phyloP scores from a whole-genome alignment of 2,888 invertebrate species.

The Thyatira batis region DNA sequence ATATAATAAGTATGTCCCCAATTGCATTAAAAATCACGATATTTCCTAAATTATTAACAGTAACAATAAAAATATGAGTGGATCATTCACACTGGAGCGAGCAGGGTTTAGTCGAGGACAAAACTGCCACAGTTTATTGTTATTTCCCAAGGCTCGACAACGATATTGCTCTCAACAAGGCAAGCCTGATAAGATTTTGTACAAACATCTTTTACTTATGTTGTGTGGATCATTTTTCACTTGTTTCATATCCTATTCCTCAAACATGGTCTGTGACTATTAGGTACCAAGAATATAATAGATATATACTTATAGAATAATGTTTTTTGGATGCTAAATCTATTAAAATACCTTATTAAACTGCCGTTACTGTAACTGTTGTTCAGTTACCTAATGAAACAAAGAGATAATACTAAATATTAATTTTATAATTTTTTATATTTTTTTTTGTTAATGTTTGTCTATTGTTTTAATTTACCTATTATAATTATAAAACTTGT shows the following conservation, averaged over 20 bases:
- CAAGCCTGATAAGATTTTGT: slow-evolving; percentile 17
- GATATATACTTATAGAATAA: no score
- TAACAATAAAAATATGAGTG: slow-evolving; percentile 3
- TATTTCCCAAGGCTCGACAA: slow-evolving; percentile 26
- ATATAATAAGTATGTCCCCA: not conserved
- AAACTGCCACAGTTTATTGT: slow-evolving; percentile 26
- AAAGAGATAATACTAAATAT: no score
- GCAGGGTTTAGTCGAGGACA: slow-evolving; percentile 2
- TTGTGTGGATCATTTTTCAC: slow-evolving; percentile 2
- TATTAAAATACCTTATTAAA: no score
- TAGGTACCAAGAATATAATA: no score
- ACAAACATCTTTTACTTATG: slow-evolving; percentile 14
- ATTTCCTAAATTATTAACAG: not conserved
- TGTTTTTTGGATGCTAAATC: no score
- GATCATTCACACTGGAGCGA: slow-evolving; percentile 4
- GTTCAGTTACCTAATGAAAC: no score
- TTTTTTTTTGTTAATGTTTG: no score
- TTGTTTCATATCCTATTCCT: not conserved
- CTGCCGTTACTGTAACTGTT: no score
- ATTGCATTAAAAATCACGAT: not conserved
- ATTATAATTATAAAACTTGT: no score
- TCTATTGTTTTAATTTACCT: no score
- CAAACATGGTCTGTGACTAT: not conserved
- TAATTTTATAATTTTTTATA: no score
- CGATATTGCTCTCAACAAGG: slow-evolving; percentile 13